Conservation (phyloP, 2,888 invertebrate genomes). For the Charanyca ferruginea region DNA sequence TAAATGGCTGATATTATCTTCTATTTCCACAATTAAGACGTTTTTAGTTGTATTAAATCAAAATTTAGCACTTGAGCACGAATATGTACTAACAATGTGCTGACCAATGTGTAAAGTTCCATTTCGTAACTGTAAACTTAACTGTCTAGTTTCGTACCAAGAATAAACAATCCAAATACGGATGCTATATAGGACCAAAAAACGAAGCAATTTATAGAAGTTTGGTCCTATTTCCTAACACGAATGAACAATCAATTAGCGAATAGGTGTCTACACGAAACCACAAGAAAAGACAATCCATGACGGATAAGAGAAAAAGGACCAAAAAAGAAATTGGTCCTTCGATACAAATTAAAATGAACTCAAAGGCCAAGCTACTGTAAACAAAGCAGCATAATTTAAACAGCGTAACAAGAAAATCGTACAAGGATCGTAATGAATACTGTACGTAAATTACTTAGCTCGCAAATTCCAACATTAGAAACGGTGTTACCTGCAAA, state of each 20-base stretch:
- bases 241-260: background rate
- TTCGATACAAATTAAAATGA: constrained; percentile 10
- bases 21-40: constrained; percentile 10
- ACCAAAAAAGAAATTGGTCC: constrained; percentile 1
- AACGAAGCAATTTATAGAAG: background rate
- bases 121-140: constrained; percentile 18
- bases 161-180: constrained; percentile 5
- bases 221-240: background rate
- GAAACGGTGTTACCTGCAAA: constrained; percentile 54
- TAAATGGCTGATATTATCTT: background rate
- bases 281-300: background rate
- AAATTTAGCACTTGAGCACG: constrained; percentile 23
- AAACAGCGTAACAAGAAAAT: constrained; percentile 37
- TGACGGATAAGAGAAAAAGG: background rate
- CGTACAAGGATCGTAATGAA: constrained; percentile 42
- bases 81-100: constrained; percentile 21
- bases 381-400: constrained; percentile 34
- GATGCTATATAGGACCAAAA: background rate
- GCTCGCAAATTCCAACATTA: constrained; percentile 42
- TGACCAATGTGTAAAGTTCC: constrained; percentile 23
- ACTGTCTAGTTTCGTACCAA: background rate
- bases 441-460: constrained; percentile 51
- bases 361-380: constrained; percentile 5
- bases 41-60: constrained; percentile 5
- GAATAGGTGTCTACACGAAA: too few relatives aligned